Evolutionary conservation across 2,113 vertebrate species (phyloP).

Genomic region (Gambusia affinis): DNA sequence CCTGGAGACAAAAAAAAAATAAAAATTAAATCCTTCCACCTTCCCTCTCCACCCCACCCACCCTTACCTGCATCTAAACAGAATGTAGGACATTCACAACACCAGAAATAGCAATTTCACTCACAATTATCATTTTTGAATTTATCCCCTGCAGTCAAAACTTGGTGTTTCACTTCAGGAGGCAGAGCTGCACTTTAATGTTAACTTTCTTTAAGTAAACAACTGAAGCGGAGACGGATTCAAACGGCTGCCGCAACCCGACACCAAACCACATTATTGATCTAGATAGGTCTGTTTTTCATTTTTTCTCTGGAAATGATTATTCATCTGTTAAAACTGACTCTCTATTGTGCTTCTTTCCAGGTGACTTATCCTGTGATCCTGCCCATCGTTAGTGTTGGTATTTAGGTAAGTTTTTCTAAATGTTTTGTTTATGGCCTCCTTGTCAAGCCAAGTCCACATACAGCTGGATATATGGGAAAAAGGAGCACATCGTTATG

Average conservation of each 20-base stretch:
- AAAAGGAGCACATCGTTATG: no score
- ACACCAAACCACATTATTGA: background rate
- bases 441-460: no score
- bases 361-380: constrained; percentile 60
- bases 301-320: constrained; percentile 7
- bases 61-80: constrained; percentile 79
- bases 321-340: background rate
- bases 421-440: no score
- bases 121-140: constrained; percentile 74
- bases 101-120: constrained; percentile 77
- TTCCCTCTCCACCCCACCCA: constrained; percentile 62
- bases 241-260: constrained; percentile 8
- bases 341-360: constrained; percentile 9
- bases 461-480: no score
- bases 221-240: constrained; percentile 2
- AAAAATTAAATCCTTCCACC: constrained; percentile 57
- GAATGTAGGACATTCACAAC: constrained; percentile 78
- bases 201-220: constrained; percentile 69
- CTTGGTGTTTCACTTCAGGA: constrained; percentile 67
- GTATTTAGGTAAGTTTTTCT: constrained; percentile 61
- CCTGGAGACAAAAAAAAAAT: constrained; percentile 68
- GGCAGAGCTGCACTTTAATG: constrained; percentile 52
- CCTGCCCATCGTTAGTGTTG: constrained; percentile 24
- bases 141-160: constrained; percentile 74
- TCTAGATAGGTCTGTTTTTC: background rate